Percentiles rank a stretch among this genome's conserved stretches.
phyloP scores from a whole-genome alignment of 2,797 vertebrate species.

The Ptychobarbus kaznakovi region DNA sequence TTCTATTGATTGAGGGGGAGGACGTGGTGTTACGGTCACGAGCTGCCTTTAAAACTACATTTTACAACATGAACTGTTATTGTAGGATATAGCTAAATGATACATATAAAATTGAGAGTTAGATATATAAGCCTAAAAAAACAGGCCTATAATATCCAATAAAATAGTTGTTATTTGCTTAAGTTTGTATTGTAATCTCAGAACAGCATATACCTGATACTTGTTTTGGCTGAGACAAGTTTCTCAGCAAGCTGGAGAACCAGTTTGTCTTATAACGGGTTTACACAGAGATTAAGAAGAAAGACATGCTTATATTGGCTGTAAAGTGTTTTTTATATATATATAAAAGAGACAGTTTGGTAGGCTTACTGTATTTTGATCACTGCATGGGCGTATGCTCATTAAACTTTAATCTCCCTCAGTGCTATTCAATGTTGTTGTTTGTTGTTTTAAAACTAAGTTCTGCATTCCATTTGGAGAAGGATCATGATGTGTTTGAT shows the following conservation, averaged over 20 bases:
- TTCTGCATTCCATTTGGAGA: not conserved
- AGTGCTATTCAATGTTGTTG: not conserved
- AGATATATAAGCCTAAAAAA: not conserved
- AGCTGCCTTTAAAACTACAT: not conserved
- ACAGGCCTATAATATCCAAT: not conserved
- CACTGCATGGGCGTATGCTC: not conserved
- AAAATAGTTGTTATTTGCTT: not conserved
- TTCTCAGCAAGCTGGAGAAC: constrained; percentile 48
- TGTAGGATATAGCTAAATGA: not conserved
- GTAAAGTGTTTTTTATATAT: not conserved
- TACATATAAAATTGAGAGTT: not conserved
- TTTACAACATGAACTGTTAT: not conserved
- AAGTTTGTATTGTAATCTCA: constrained; percentile 19
- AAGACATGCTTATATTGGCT: not conserved
- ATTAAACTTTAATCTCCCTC: constrained; percentile 4
- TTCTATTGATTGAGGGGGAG: not conserved
- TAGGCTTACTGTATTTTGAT: not conserved
- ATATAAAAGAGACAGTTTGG: not conserved
- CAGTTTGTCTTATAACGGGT: constrained; percentile 37
- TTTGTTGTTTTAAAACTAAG: constrained; percentile 1
- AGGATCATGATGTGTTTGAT: not conserved
- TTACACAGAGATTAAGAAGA: not conserved
- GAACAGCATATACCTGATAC: constrained; percentile 46
- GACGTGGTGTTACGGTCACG: not conserved
- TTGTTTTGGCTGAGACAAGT: constrained; percentile 8